These are phyloP conservation scores for Cheracebus regulus DNA, from an alignment of 2,797 vertebrate species.

Conservation along the genomic window DNA sequence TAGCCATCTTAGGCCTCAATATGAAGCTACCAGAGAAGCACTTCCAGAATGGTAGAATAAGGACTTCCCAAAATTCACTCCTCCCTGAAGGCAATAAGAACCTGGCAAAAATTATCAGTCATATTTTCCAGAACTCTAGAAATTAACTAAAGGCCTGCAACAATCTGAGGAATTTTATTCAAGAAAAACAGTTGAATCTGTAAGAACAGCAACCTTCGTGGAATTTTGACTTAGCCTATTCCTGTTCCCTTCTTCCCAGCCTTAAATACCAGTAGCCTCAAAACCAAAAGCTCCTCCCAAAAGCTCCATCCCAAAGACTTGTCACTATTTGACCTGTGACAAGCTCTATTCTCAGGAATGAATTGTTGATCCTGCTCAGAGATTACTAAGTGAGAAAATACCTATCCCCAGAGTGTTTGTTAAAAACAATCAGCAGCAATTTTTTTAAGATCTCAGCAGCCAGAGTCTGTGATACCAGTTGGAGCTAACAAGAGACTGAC, in stretches of 20 bases:
- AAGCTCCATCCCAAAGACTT: background rate
- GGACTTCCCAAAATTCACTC: background rate
- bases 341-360: background rate
- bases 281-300: background rate
- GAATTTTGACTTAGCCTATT: background rate
- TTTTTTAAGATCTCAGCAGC: background rate
- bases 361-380: background rate
- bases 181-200: background rate
- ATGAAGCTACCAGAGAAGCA: background rate
- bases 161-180: background rate
- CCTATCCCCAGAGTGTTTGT: background rate
- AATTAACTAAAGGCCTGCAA: background rate
- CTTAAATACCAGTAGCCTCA: background rate
- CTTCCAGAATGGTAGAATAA: background rate
- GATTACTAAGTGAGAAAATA: background rate
- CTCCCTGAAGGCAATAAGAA: background rate
- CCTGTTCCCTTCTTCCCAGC: background rate
- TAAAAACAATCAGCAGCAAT: background rate
- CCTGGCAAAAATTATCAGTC: background rate
- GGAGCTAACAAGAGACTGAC: background rate
- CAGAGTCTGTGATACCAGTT: background rate
- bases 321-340: background rate
- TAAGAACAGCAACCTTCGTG: background rate
- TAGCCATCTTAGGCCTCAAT: background rate
- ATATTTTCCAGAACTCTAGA: background rate